Conservation (phyloP, 2,888 invertebrate genomes). For the Junonia oenone region DNA sequence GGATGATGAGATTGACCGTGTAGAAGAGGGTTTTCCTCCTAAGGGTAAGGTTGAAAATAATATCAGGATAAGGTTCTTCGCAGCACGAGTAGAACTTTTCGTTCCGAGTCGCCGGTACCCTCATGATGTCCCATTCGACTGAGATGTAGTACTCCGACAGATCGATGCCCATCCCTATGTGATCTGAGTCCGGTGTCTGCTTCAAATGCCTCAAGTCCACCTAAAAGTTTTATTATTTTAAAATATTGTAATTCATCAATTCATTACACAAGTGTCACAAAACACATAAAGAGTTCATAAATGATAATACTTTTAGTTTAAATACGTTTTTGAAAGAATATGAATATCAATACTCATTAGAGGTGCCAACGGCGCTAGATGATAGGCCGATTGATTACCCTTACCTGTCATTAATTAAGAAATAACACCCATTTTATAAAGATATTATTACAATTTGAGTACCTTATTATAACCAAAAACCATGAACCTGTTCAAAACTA, state of each 20-base stretch:
- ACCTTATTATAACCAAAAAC: no score
- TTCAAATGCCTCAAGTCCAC: slow-evolving; percentile 93
- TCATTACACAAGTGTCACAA: no score
- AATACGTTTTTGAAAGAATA: no score
- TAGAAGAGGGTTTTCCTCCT: slow-evolving; percentile 97
- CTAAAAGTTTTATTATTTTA: slow-evolving; percentile 70
- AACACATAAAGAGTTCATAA: no score
- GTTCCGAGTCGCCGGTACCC: slow-evolving; percentile 92
- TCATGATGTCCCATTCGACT: slow-evolving; percentile 99
- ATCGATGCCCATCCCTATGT: slow-evolving; percentile 94
- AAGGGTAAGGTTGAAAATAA: slow-evolving; percentile 97
- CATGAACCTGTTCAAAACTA: no score
- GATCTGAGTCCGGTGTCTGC: slow-evolving; percentile 92
- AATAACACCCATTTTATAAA: no score
- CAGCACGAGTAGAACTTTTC: slow-evolving; percentile 98
- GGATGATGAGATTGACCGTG: slow-evolving; percentile 97
- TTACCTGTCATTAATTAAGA: not conserved
- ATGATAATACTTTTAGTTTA: no score
- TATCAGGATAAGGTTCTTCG: slow-evolving; percentile 97
- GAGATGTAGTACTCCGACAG: slow-evolving; percentile 96
- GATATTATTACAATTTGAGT: no score
- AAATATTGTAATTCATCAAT: not conserved
- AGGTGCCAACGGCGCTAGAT: no score
- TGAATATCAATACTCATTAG: no score
- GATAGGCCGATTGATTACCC: not conserved